These are phyloP conservation scores for Spea multiplicata DNA, from an alignment of 2,113 vertebrate species.

Conservation along the genomic window DNA sequence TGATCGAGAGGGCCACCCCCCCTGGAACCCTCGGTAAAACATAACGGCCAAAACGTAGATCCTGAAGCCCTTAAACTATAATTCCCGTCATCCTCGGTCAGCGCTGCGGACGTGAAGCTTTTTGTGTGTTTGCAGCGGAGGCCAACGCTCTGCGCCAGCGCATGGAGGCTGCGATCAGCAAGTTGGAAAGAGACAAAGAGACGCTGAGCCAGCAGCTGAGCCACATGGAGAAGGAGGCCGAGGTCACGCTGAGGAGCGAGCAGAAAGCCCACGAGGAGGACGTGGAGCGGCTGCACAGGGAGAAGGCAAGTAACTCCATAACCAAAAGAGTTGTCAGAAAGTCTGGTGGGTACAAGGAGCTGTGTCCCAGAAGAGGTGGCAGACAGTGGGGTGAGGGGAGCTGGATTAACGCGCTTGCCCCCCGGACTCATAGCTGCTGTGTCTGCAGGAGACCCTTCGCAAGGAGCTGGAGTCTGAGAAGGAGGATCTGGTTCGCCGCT, in stretches of 20 bases:
- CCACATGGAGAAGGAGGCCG: conserved; percentile 69
- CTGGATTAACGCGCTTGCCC: background rate
- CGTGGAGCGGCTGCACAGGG: conserved; percentile 67
- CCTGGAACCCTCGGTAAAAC: too few species aligned
- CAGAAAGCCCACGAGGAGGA: conserved; percentile 74
- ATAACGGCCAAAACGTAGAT: too few species aligned
- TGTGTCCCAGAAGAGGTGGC: too few species aligned
- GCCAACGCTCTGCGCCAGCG: conserved; percentile 65
- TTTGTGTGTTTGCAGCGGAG: conserved; percentile 63
- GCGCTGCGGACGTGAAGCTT: too few species aligned
- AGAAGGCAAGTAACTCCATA: conserved; percentile 67
- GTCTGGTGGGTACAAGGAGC: too few species aligned
- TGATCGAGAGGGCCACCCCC: too few species aligned
- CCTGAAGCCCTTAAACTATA: too few species aligned
- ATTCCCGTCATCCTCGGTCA: too few species aligned
- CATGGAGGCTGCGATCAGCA: conserved; percentile 55
- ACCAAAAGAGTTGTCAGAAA: background rate
- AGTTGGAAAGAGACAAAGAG: conserved; percentile 71
- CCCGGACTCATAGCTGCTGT: background rate
- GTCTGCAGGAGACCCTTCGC: conserved; percentile 68
- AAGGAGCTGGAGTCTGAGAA: conserved; percentile 73
- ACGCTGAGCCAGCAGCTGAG: conserved; percentile 64
- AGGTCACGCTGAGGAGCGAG: conserved; percentile 68
- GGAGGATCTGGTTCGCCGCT: conserved; percentile 60
- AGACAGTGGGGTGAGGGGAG: background rate